These are phyloP conservation scores for Rhodeus uyekii DNA, from an alignment of 2,797 vertebrate genomes.

Conservation along the genomic window DNA sequence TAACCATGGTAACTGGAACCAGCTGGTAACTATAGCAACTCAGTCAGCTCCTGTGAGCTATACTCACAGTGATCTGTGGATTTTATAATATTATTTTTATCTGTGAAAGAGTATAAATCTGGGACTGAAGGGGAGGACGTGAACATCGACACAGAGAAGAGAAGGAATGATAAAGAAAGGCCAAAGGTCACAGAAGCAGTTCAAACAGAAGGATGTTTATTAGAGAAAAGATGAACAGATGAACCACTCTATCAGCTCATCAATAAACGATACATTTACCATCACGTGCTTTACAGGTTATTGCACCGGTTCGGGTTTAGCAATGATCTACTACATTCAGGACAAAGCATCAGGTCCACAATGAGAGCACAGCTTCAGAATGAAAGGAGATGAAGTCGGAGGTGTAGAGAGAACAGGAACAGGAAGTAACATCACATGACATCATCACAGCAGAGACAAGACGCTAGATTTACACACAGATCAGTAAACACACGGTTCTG, in stretches of 20 bases:
- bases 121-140: no score
- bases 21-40: not conserved
- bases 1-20: not conserved
- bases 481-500: not conserved
- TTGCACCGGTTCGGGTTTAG: not conserved
- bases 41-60: not conserved
- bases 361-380: not conserved
- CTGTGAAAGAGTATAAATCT: no score
- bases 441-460: not conserved
- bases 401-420: not conserved
- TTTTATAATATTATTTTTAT: no score
- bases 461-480: not conserved
- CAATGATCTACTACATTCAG: not conserved
- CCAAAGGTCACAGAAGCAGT: constrained; percentile 43
- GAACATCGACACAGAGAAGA: no score
- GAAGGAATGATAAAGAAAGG: constrained; percentile 29
- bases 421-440: not conserved
- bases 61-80: not conserved
- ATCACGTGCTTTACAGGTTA: not conserved
- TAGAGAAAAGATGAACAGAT: constrained; percentile 38
- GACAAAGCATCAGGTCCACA: not conserved
- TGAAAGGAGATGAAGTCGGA: not conserved
- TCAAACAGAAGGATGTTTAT: constrained; percentile 57
- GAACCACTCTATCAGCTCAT: not conserved
- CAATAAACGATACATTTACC: not conserved